These are phyloP conservation scores for Setophaga petechia DNA, from an alignment of 2,113 vertebrate genomes.

Conservation along the genomic window DNA sequence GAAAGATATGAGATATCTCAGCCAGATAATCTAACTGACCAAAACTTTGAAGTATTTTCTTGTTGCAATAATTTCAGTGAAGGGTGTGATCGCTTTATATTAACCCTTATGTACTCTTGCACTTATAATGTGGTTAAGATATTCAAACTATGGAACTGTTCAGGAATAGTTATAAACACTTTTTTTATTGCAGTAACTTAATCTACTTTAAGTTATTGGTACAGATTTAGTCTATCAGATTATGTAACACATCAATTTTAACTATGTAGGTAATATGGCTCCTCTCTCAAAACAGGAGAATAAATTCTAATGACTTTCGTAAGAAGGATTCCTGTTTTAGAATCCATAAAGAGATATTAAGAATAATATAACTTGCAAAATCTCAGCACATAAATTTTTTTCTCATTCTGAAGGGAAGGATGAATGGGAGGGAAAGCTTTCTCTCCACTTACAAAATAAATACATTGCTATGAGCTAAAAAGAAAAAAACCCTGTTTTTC, in stretches of 20 bases:
- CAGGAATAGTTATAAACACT: neutral
- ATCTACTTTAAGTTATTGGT: neutral
- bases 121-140: neutral
- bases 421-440: neutral
- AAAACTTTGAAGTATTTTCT: neutral
- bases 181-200: neutral
- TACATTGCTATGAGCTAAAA: neutral
- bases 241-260: neutral
- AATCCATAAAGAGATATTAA: neutral
- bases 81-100: neutral
- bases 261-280: neutral
- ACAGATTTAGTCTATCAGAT: neutral
- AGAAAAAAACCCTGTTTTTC: neutral
- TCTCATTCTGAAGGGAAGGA: neutral
- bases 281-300: neutral
- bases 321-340: neutral
- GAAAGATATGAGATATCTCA: neutral
- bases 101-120: neutral
- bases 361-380: neutral
- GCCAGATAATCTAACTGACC: neutral
- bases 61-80: neutral
- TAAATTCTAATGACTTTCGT: neutral
- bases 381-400: neutral
- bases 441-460: neutral
- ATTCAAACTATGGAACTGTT: neutral